These are phyloP conservation scores for Vombatus ursinus DNA, from an alignment of 2,113 vertebrate species.

Conservation along the genomic window DNA sequence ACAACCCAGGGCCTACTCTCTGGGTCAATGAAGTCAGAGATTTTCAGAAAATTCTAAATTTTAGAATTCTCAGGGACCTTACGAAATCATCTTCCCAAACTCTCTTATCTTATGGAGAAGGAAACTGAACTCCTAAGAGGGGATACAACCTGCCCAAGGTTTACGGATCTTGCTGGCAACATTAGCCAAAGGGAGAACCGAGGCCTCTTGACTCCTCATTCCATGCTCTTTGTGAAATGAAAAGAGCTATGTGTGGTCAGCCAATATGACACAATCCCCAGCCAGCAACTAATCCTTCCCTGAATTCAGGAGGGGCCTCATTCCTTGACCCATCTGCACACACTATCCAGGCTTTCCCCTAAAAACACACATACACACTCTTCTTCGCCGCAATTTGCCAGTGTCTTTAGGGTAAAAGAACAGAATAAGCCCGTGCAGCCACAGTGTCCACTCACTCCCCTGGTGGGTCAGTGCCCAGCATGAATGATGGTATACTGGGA, in stretches of 20 bases:
- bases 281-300: neutral
- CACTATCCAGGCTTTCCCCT: neutral
- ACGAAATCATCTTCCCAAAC: neutral
- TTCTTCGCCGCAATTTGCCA: neutral
- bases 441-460: neutral
- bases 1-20: neutral
- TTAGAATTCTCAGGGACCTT: neutral
- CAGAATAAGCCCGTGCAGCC: neutral
- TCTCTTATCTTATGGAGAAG: neutral
- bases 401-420: neutral
- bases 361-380: neutral
- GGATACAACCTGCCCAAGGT: neutral
- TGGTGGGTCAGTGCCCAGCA: neutral
- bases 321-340: neutral
- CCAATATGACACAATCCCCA: neutral
- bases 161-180: neutral
- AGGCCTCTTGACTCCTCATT: neutral
- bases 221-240: neutral
- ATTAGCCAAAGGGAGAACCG: neutral
- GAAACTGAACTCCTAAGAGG: neutral
- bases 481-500: constrained; percentile 78
- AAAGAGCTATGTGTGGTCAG: neutral
- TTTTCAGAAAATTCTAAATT: neutral
- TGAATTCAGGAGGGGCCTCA: neutral
- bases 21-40: neutral